Base-by-base conservation (phyloP, 92 coral and sea anemone genomes). In the Palythoa caribaeorum region DNA sequence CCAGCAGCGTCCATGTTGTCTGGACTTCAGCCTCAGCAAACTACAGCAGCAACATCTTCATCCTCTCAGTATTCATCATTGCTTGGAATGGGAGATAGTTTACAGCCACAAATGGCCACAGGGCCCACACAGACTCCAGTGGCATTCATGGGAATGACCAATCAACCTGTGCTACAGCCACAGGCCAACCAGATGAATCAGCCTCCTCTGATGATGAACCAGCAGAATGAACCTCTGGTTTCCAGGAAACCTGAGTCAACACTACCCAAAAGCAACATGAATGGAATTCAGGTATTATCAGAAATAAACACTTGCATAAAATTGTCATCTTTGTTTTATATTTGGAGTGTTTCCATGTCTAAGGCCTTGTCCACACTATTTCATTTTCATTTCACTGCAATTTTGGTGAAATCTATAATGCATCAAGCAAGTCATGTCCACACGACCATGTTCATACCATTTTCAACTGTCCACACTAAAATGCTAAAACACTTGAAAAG, bases 51-150 rank as follows among this genome's bases (percentile, higher is more conserved):
- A 17, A 38, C 85, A 65, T 3, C 75, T 10, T 47, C 86, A 65
- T 63, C 86, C 12, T 63, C 86, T 1, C 76, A 44, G 40, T 81
- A 81, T 53, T 81, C 86, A 11, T 3, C 17, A 40, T 40, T 80
- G 74, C 65, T 81, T 66, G 86, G 86, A 65, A 81, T 66, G 74
- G 60, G 6, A 44, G 7, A 60, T 10, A 66, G 13, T 65, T n/a
- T 81, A 71, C 86, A 65, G 19, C 60, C 75, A n/a, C 86, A 66
- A 19, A 81, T 81, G 86, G 21, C 86, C 52, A 12, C 86, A 65
- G 86, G 71, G n/a, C 86, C 75, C 38, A 6, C 44, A 63, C 86
- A 81, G 50, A 16, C 75, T 20, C 13, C 86, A 47, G 9, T 20
- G 55, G 86, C 62, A 19, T 81, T 81, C 21, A 47, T 81, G 75